Conservation (phyloP, 2,113 vertebrate species). For the Uria lomvia region DNA sequence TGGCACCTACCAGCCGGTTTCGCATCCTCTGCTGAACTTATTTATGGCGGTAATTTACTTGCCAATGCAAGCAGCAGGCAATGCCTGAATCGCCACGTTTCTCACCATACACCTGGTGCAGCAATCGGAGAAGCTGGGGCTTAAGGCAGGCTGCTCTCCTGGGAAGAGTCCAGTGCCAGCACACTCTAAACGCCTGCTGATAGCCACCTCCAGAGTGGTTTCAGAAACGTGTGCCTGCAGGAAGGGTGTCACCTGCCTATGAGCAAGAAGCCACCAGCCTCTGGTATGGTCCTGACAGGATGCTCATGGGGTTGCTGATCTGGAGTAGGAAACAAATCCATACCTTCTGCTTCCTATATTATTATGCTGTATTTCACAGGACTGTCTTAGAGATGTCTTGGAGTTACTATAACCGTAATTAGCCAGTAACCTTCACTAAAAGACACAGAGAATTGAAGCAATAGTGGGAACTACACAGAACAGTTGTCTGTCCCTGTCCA, state of each 20-base stretch:
- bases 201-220: background rate
- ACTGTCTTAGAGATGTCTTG: background rate
- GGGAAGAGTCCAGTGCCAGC: background rate
- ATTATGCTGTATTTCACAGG: background rate
- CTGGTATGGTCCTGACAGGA: background rate
- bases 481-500: background rate
- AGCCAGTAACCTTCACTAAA: background rate
- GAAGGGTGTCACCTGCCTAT: background rate
- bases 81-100: background rate
- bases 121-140: background rate
- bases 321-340: background rate
- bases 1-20: background rate
- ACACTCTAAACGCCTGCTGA: background rate
- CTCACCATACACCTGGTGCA: rapidly evolving
- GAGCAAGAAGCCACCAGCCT: background rate
- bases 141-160: background rate
- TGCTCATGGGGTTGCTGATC: background rate
- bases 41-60: background rate
- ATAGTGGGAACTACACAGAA: background rate
- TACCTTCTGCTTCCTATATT: background rate
- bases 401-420: background rate
- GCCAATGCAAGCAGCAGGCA: background rate
- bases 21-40: background rate
- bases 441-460: background rate
- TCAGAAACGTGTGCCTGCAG: background rate